Evolutionary conservation across 2,113 vertebrate genomes (phyloP).

Genomic region (Seriola quinqueradiata): DNA sequence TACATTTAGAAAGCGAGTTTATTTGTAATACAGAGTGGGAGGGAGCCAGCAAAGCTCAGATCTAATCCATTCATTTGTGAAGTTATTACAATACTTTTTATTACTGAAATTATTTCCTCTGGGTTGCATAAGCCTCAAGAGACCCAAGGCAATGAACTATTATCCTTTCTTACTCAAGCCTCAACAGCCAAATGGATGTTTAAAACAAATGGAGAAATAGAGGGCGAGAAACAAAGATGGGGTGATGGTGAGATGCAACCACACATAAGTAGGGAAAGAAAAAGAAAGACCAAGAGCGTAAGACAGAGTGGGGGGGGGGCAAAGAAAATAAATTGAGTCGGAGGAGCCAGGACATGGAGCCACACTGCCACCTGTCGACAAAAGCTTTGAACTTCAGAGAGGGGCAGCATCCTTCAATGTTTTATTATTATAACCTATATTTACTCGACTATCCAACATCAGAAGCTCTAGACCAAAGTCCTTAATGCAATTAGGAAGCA

Average conservation of each 20-base stretch:
- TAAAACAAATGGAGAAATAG: constrained; percentile 30
- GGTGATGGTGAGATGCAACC: constrained; percentile 35
- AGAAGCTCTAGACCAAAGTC: not conserved
- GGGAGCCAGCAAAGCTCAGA: constrained; percentile 16
- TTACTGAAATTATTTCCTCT: constrained; percentile 48
- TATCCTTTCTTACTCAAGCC: constrained; percentile 15
- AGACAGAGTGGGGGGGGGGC: constrained; percentile 10
- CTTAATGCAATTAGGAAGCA: not conserved
- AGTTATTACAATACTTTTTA: constrained; percentile 53
- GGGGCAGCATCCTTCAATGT: not conserved
- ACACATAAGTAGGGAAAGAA: constrained; percentile 36
- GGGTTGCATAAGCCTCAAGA: constrained; percentile 34
- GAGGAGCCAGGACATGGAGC: constrained; percentile 3
- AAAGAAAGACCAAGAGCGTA: constrained; percentile 35
- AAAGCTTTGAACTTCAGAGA: constrained; percentile 29
- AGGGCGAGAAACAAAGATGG: constrained; percentile 14
- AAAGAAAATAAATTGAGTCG: constrained; percentile 27
- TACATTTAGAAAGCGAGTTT: constrained; percentile 43
- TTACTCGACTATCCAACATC: not conserved
- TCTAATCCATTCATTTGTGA: constrained; percentile 47
- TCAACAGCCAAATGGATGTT: constrained; percentile 19
- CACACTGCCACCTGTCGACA: constrained; percentile 79
- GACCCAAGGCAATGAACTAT: constrained; percentile 24
- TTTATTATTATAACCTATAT: constrained; percentile 7
- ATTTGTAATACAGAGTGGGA: constrained; percentile 43